These are phyloP conservation scores for Cariama cristata DNA, from an alignment of 2,113 vertebrate genomes.

Conservation along the genomic window DNA sequence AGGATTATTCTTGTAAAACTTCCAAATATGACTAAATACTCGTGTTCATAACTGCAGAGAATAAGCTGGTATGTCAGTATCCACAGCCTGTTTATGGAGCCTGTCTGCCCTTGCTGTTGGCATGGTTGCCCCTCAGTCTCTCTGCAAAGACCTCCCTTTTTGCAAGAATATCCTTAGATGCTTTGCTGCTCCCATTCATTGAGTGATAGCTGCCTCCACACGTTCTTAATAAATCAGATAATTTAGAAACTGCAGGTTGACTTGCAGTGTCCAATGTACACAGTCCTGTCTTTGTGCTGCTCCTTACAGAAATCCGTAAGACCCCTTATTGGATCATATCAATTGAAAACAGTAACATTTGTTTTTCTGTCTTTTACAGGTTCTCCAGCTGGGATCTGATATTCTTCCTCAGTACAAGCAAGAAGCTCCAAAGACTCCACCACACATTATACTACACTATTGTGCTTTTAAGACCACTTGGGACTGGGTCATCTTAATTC, in stretches of 20 bases:
- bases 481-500: constrained; percentile 98
- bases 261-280: background rate
- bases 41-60: background rate
- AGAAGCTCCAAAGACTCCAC: constrained; percentile 97
- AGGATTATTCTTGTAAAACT: background rate
- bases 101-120: background rate
- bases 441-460: constrained; percentile 97
- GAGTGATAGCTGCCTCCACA: background rate
- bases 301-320: background rate
- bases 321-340: background rate
- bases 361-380: constrained; percentile 75
- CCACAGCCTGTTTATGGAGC: background rate
- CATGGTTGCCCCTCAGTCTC: background rate
- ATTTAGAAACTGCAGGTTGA: background rate
- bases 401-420: constrained; percentile 98
- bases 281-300: background rate
- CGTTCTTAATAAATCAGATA: background rate
- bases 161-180: background rate
- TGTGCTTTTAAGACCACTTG: constrained; percentile 99
- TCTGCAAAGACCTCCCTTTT: background rate
- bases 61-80: background rate
- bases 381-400: constrained; percentile 94
- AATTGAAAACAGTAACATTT: background rate
- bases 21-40: background rate
- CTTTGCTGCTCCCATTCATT: background rate